phyloP scores from a whole-genome alignment of 2,113 vertebrate species.

The Halcyon senegalensis region DNA sequence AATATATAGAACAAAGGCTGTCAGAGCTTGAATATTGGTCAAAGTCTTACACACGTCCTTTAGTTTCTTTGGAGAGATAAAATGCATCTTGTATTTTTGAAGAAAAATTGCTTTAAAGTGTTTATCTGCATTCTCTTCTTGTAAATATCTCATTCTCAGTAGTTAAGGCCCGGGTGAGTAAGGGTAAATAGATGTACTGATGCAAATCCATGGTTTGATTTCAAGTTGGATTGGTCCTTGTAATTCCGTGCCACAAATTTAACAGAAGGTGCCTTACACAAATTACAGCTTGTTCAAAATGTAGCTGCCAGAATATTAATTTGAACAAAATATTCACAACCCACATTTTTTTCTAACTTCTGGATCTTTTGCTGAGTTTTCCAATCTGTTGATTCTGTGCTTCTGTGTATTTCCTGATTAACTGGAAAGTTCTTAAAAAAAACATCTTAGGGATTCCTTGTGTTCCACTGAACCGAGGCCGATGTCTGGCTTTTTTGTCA shows the following conservation, averaged over 20 bases:
- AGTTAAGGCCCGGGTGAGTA: neutral
- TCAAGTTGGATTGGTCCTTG: constrained; percentile 63
- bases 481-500: neutral
- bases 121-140: constrained; percentile 10
- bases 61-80: neutral
- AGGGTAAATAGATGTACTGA: constrained; percentile 43
- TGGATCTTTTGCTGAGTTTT: constrained; percentile 59
- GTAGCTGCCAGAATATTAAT: constrained; percentile 78
- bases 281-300: constrained; percentile 74
- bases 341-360: constrained; percentile 35
- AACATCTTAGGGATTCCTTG: neutral
- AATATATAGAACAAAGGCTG: neutral
- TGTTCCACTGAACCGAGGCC: neutral
- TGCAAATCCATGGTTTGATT: constrained; percentile 54
- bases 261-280: constrained; percentile 75
- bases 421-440: neutral
- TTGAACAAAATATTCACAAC: constrained; percentile 69
- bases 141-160: neutral
- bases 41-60: neutral
- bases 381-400: constrained; percentile 52
- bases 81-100: neutral
- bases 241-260: constrained; percentile 61
- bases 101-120: neutral
- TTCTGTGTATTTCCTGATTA: constrained; percentile 40
- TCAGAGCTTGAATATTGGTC: neutral